These are phyloP conservation scores for Sebastes trivittatus DNA, from an alignment of 2,797 vertebrate genomes.

Conservation along the genomic window DNA sequence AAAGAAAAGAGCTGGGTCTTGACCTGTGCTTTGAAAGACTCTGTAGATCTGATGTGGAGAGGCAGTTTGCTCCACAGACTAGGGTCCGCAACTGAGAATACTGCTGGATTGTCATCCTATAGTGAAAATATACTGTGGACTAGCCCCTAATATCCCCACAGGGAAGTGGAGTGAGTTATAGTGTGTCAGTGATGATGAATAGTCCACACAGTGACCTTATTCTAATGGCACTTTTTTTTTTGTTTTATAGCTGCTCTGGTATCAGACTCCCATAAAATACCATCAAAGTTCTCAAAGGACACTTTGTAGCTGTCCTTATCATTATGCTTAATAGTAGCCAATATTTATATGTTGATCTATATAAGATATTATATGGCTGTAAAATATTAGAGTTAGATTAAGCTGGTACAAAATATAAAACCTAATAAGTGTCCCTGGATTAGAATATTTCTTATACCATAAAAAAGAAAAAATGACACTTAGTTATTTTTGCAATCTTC, in stretches of 20 bases:
- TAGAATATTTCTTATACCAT: background rate
- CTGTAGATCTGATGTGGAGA: too few species aligned
- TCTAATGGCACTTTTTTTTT: background rate
- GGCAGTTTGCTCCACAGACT: too few species aligned
- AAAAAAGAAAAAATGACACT: background rate
- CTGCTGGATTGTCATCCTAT: background rate
- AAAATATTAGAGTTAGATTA: background rate
- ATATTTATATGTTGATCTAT: background rate
- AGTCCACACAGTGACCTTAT: conserved; percentile 3
- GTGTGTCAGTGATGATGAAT: conserved; percentile 20
- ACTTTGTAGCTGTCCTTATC: background rate
- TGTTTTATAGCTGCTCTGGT: conserved; percentile 3
- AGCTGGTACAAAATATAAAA: background rate
- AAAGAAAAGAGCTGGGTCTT: too few species aligned
- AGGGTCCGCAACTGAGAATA: background rate
- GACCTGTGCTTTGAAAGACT: too few species aligned
- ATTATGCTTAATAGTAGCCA: background rate
- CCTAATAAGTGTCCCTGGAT: background rate
- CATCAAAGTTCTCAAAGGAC: conserved; percentile 4
- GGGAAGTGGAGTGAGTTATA: conserved; percentile 3
- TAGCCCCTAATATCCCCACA: conserved; percentile 5
- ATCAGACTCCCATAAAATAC: conserved; percentile 8
- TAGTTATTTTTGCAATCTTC: background rate
- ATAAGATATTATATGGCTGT: background rate
- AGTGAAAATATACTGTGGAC: background rate